phyloP scores from a whole-genome alignment of 23 tunicate genomes.

The Trididemnum miniatum region DNA sequence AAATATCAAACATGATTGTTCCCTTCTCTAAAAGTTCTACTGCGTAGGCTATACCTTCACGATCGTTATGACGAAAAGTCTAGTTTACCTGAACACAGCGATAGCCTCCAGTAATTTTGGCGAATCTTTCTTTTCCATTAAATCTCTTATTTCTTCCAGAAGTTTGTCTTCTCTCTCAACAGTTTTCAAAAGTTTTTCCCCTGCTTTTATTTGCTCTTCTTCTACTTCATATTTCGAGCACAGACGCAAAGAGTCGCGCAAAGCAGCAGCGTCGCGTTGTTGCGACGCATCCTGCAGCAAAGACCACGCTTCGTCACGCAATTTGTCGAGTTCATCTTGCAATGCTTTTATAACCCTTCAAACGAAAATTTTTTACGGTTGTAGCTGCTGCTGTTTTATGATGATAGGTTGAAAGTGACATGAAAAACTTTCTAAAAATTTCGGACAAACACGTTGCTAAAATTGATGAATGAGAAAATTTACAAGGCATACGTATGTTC shows the following conservation, averaged over 20 bases:
- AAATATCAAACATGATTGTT: too few species aligned
- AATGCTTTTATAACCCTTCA: slow-evolving; percentile 8
- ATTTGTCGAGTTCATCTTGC: not conserved
- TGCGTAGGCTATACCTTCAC: too few species aligned
- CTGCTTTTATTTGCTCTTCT: slow-evolving; percentile 14
- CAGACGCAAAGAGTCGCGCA: slow-evolving; percentile 19
- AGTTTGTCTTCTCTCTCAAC: slow-evolving; percentile 56
- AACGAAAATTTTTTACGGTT: too few species aligned
- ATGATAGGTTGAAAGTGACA: not conserved
- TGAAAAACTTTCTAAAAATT: too few species aligned
- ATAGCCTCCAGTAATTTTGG: slow-evolving; percentile 42
- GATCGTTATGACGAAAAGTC: too few species aligned
- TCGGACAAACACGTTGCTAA: too few species aligned
- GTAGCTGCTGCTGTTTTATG: not conserved
- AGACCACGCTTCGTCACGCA: slow-evolving; percentile 21
- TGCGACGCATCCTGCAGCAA: slow-evolving; percentile 38
- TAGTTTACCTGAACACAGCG: slow-evolving; percentile 54
- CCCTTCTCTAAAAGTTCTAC: too few species aligned
- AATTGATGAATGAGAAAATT: not conserved
- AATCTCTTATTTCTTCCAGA: slow-evolving; percentile 35
- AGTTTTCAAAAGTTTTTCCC: slow-evolving; percentile 29
- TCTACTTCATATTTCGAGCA: slow-evolving; percentile 38
- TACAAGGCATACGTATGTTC: not conserved
- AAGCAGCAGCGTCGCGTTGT: slow-evolving; percentile 16
- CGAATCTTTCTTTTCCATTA: slow-evolving; percentile 29